Evolutionary conservation across 2,888 invertebrate genomes (phyloP).

Genomic region (Acronicta aceris): DNA sequence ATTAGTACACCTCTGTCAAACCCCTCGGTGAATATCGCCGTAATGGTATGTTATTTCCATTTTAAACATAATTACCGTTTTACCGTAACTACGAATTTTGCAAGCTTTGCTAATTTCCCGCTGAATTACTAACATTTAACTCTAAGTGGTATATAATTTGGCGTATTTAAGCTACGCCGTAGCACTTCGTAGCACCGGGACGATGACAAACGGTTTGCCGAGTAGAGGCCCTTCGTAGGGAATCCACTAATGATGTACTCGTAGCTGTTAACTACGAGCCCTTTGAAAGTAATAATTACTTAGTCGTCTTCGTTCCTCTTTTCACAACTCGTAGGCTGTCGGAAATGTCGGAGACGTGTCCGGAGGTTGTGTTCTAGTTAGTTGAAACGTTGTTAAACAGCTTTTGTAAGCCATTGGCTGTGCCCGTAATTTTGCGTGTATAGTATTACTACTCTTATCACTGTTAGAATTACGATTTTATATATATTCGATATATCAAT

Average conservation of each 20-base stretch:
- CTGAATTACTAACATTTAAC: slow-evolving; percentile 29
- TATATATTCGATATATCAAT: no score
- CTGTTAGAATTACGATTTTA: no score
- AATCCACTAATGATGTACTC: slow-evolving; percentile 51
- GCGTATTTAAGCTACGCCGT: slow-evolving; percentile 36
- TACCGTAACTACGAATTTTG: not conserved
- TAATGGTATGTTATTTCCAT: not conserved
- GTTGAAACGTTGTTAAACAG: slow-evolving; percentile 1
- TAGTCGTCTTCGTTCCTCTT: slow-evolving; percentile 36
- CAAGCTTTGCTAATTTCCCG: slow-evolving; percentile 27
- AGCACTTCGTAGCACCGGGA: slow-evolving; percentile 37
- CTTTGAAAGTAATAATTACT: slow-evolving; percentile 48
- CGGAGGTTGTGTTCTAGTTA: slow-evolving; percentile 21
- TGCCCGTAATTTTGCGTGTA: not conserved
- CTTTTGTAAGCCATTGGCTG: not conserved
- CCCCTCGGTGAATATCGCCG: no score
- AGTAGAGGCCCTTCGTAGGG: slow-evolving; percentile 21
- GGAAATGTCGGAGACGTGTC: slow-evolving; percentile 37
- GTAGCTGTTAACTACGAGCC: slow-evolving; percentile 31
- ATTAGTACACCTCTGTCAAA: no score
- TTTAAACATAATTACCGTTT: slow-evolving; percentile 8
- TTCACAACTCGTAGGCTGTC: slow-evolving; percentile 29
- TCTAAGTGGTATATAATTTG: slow-evolving; percentile 36
- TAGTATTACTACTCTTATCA: no score
- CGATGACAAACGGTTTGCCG: slow-evolving; percentile 44